A percentile compares a stretch with the other conserved stretches of the same genome.
These are phyloP conservation scores for Bos javanicus DNA, from an alignment of 2,113 vertebrate genomes.

Conservation along the genomic window DNA sequence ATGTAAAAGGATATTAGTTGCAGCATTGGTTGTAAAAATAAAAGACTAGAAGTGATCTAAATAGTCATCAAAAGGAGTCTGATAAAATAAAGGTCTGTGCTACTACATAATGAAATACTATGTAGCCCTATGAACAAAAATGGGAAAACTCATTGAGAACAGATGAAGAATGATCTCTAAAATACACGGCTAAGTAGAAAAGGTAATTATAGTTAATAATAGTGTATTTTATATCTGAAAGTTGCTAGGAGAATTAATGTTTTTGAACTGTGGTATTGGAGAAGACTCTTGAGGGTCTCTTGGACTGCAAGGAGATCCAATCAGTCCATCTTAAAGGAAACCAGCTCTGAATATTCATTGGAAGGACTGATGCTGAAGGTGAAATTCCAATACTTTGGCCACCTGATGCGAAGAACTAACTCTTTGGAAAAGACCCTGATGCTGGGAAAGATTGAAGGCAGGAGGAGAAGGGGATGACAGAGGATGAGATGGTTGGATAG, in stretches of 20 bases:
- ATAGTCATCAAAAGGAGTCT: neutral
- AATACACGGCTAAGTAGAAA: neutral
- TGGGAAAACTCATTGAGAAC: neutral
- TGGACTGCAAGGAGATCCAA: neutral
- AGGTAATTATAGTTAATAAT: neutral
- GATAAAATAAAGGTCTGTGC: neutral
- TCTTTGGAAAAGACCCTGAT: neutral
- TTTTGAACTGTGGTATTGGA: neutral
- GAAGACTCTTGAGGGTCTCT: neutral
- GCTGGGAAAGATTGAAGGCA: neutral
- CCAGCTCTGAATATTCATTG: neutral
- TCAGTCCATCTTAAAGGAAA: neutral
- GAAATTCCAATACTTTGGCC: neutral
- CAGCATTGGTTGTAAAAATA: neutral
- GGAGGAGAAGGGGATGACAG: neutral
- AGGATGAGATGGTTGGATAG: neutral
- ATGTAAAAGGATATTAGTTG: neutral
- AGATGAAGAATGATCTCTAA: neutral
- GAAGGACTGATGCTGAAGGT: neutral
- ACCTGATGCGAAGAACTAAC: rapidly evolving
- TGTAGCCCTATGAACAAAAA: neutral
- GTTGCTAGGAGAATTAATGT: neutral
- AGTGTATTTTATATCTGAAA: neutral
- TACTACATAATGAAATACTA: neutral
- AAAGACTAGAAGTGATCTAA: neutral